A percentile compares a stretch with the other conserved stretches of the same genome.
Conservation (phyloP, 2,113 vertebrate species). For the Nesoenas mayeri region DNA sequence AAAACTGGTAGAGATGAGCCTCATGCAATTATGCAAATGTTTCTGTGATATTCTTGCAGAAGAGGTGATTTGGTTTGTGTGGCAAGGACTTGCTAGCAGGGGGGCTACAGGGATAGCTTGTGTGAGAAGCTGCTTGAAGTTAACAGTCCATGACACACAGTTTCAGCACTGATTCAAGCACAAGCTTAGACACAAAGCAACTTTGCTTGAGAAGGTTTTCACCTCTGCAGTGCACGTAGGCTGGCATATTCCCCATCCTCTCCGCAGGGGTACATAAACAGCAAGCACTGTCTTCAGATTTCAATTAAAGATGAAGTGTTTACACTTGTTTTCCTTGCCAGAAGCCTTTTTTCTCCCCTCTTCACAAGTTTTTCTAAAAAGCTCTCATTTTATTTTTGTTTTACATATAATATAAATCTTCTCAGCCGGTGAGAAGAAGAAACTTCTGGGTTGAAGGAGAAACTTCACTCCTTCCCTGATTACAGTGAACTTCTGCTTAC, state of each 20-base stretch:
- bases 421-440: background rate
- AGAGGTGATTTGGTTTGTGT: background rate
- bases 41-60: background rate
- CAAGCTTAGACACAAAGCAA: background rate
- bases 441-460: background rate
- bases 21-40: background rate
- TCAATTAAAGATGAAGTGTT: background rate
- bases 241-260: background rate
- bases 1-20: background rate
- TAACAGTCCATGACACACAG: background rate
- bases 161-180: background rate
- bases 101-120: no score
- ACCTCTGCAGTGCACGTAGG: background rate
- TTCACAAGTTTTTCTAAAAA: background rate
- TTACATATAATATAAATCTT: background rate
- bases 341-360: background rate
- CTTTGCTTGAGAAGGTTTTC: background rate
- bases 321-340: background rate
- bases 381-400: background rate
- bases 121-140: background rate
- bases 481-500: background rate
- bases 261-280: background rate
- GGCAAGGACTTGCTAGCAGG: background rate
- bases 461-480: background rate
- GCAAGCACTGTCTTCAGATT: background rate